A percentile compares a stretch with the other conserved stretches of the same genome.
Evolutionary conservation across 2,888 invertebrate species (phyloP).

Genomic region (Limnephilus auricula): DNA sequence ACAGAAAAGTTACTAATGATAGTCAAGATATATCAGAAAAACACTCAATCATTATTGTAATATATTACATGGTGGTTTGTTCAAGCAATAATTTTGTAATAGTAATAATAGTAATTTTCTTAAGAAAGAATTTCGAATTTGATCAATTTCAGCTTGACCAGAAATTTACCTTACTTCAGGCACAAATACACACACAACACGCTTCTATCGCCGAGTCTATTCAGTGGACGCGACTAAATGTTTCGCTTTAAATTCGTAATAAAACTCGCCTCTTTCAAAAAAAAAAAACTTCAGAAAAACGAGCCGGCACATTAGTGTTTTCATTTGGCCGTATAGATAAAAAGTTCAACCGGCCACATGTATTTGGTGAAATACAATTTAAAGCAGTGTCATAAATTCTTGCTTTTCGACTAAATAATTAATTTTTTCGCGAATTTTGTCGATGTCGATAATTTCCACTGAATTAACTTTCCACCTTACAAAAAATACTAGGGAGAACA

Average conservation of each 20-base stretch:
- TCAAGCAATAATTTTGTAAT: background rate
- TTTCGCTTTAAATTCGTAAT: conserved; percentile 17
- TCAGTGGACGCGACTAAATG: conserved; percentile 4
- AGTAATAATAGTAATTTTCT: background rate
- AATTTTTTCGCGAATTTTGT: background rate
- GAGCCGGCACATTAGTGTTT: background rate
- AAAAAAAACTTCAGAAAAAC: background rate
- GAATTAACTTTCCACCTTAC: background rate
- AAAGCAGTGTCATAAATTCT: background rate
- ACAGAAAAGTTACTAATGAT: no score
- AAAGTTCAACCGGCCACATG: background rate
- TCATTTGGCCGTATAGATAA: background rate
- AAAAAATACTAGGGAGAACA: background rate
- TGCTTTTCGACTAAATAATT: background rate
- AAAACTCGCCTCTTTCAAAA: background rate
- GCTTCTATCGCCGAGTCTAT: background rate
- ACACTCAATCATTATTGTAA: no score
- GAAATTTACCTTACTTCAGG: background rate
- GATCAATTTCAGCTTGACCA: background rate
- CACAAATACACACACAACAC: background rate
- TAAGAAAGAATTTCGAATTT: background rate
- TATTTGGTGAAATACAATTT: background rate
- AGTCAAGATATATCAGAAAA: no score
- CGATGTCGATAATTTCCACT: background rate
- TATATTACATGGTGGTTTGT: no score